Base-by-base conservation (phyloP, 2,888 invertebrate species). In the Polyploca ridens region DNA sequence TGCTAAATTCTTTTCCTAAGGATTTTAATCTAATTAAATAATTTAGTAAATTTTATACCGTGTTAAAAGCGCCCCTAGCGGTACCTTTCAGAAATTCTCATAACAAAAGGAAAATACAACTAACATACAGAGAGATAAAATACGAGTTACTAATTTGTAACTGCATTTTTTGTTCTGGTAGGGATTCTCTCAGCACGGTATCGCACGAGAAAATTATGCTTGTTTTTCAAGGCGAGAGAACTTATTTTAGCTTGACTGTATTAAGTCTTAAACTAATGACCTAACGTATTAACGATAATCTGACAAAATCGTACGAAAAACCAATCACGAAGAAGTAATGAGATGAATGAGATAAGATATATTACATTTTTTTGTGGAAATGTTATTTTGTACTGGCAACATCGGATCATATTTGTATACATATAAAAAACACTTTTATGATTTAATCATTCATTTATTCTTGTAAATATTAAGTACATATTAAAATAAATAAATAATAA, bases 381-480 rank as follows among this genome's bases (percentile, higher is more conserved):
- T 46, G n/a, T 7, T 5, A 0, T 46, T 14, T 63, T 16, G 44
- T 59, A 67, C 46, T 66, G 63, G 62, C 63, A 65, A 54, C 16
- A 54, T 10, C 1, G 0, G 10, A 3, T 16, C n/a, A 54, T 54
- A n/a, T 19, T 19, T 54, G 54, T 63, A 38, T 62, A 54, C 62
- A 62, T 19, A 10, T 65, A 62, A 16, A 65, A 33, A 38, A 57
- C 64, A 65, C 41, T 63, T 41, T 41, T 66, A 59, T 63, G 58
- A 62, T 68, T 66, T 60, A 67, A 62, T 69, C 41, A 64, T 67
- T 70, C 78, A 74, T 54, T 54, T 54, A 54, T 78, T 81, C 71
- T 77, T 89, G 90, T 90, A 90, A 83, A 92, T 92, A 92, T 87
- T 90, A 87, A 90, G 85, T 78, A 82, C 83, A 89, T 86, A 13